phyloP scores from a whole-genome alignment of 2,888 invertebrate genomes.

The Dicycla oo region DNA sequence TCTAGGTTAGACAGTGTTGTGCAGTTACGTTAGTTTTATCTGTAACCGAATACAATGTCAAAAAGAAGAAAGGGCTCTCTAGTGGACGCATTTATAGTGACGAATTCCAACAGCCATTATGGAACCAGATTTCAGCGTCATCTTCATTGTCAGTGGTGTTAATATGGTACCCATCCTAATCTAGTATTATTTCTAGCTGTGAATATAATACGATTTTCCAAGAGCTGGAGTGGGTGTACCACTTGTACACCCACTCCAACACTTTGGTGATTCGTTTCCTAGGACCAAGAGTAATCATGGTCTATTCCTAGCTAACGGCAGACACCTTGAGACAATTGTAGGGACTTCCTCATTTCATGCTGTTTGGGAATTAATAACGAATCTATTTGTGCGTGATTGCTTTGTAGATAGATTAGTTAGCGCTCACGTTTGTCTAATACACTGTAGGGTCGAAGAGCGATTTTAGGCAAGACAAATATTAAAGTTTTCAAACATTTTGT shows the following conservation, averaged over 20 bases:
- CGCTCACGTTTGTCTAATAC: conserved; percentile 42
- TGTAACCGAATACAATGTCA: too few species aligned
- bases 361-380: conserved; percentile 44
- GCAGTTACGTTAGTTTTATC: too few species aligned
- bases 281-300: conserved; percentile 15
- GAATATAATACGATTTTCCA: too few species aligned
- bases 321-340: conserved; percentile 50
- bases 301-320: conserved; percentile 19
- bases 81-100: too few species aligned
- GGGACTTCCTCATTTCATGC: conserved; percentile 49
- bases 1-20: too few species aligned
- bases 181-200: too few species aligned
- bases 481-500: too few species aligned
- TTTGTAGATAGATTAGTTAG: conserved; percentile 13
- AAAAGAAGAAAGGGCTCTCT: too few species aligned
- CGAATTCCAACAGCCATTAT: too few species aligned
- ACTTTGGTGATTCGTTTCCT: background rate
- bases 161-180: too few species aligned
- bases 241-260: conserved; percentile 14
- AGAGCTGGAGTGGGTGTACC: background rate
- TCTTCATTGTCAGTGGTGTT: too few species aligned
- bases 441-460: background rate
- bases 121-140: too few species aligned
- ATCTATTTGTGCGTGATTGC: conserved; percentile 56
- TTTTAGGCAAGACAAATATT: background rate